Conservation (phyloP, 2,797 vertebrate genomes). For the Falco naumanni region DNA sequence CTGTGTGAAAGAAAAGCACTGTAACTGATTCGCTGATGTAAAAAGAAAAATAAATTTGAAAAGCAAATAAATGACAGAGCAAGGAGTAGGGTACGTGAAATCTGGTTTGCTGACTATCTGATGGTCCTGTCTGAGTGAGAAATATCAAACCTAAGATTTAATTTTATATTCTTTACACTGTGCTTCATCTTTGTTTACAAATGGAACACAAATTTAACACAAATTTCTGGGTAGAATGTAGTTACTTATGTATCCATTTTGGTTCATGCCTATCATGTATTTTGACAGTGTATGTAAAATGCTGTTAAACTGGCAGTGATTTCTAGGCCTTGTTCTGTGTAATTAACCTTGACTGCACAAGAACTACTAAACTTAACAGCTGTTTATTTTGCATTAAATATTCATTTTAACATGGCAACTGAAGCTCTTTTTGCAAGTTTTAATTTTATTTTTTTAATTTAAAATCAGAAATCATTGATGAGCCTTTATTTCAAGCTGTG, state of each 20-base stretch:
- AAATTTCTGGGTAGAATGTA: neutral
- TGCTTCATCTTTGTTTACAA: slow-evolving; percentile 11
- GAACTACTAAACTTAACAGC: slow-evolving; percentile 11
- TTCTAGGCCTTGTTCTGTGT: slow-evolving; percentile 59
- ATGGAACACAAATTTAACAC: neutral
- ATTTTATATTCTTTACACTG: neutral
- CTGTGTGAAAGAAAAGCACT: neutral
- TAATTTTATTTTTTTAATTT: neutral
- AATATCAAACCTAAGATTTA: neutral
- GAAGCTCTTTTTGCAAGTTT: neutral
- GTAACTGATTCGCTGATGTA: neutral
- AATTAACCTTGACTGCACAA: slow-evolving; percentile 65
- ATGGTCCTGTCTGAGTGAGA: neutral
- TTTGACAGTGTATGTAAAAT: slow-evolving; percentile 58
- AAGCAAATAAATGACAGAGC: neutral
- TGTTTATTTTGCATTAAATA: slow-evolving; percentile 49
- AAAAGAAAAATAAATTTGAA: neutral
- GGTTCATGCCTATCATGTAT: slow-evolving; percentile 44
- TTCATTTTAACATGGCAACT: neutral
- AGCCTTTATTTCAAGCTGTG: neutral
- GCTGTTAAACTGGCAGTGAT: slow-evolving; percentile 59
- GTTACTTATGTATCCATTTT: slow-evolving; percentile 22
- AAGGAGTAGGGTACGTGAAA: neutral
- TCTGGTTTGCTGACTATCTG: neutral
- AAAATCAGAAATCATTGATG: neutral